These are phyloP conservation scores for Catharus minimus DNA, from an alignment of 2,113 vertebrate species.

Conservation along the genomic window DNA sequence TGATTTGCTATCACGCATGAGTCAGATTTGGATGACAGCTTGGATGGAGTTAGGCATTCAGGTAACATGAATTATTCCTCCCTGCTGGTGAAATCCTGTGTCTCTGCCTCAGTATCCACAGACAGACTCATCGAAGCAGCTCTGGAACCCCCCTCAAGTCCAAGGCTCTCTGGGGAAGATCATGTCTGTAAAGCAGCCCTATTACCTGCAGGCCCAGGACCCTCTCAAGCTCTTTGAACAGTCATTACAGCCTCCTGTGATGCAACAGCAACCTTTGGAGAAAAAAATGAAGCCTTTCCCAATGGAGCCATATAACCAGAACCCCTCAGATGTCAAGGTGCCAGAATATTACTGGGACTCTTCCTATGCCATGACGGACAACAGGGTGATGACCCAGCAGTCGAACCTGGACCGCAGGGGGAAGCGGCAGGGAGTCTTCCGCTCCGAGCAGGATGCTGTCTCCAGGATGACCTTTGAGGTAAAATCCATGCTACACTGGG, in stretches of 20 bases:
- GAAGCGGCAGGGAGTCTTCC: constrained; percentile 85
- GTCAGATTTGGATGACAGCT: background rate
- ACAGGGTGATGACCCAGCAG: constrained; percentile 79
- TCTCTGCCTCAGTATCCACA: constrained; percentile 82
- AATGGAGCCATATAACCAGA: constrained; percentile 85
- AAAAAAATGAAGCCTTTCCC: constrained; percentile 94
- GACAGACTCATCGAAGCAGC: constrained; percentile 87
- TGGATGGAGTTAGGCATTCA: background rate
- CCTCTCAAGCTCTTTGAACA: constrained; percentile 92
- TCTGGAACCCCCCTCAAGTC: constrained; percentile 92
- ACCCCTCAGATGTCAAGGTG: constrained; percentile 86
- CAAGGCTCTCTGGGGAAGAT: constrained; percentile 88
- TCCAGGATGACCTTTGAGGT: constrained; percentile 91
- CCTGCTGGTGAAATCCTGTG: background rate
- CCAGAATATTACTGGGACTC: constrained; percentile 94
- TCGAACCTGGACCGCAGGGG: constrained; percentile 78
- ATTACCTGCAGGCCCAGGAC: constrained; percentile 87
- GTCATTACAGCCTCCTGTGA: constrained; percentile 76
- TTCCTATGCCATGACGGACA: constrained; percentile 83
- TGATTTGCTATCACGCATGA: rapidly evolving
- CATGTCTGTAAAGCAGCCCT: constrained; percentile 87
- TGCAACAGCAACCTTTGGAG: constrained; percentile 88
- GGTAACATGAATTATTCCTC: background rate
- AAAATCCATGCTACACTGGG: background rate
- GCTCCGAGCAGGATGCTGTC: constrained; percentile 84